Evolutionary conservation across 1,140 invertebrate genomes (phyloP).

Genomic region (Stegodyphus mimosarum): DNA sequence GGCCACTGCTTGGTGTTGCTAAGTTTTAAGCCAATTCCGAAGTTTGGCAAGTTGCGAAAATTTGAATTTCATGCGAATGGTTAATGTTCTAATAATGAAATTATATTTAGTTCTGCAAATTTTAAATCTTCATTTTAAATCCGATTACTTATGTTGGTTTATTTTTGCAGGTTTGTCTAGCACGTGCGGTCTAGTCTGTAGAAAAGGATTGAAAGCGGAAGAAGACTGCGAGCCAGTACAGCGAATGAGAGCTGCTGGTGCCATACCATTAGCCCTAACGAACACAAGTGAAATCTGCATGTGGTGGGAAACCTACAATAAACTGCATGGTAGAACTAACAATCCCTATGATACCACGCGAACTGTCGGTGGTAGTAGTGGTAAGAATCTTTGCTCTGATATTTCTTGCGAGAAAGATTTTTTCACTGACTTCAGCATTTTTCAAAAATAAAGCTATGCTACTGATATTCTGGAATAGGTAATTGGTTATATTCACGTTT

Average conservation of each 20-base stretch:
- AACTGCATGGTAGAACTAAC: constrained; percentile 83
- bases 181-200: constrained; percentile 74
- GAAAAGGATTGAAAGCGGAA: constrained; percentile 73
- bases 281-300: constrained; percentile 87
- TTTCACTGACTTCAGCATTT: constrained; percentile 70
- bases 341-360: constrained; percentile 90
- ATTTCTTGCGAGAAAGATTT: too few species aligned
- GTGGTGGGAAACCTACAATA: constrained; percentile 89
- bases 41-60: too few species aligned
- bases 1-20: too few species aligned
- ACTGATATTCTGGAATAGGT: too few species aligned
- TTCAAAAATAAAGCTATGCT: background rate
- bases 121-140: too few species aligned
- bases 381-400: constrained; percentile 13
- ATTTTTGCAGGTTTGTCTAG: constrained; percentile 72
- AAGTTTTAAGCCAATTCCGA: too few species aligned
- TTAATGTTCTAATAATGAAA: too few species aligned
- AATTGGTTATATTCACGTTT: too few species aligned
- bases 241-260: constrained; percentile 77
- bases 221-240: constrained; percentile 77
- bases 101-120: too few species aligned
- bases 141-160: too few species aligned
- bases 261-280: constrained; percentile 81
- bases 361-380: constrained; percentile 78
- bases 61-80: too few species aligned